Conservation (phyloP, 2,797 vertebrate genomes). For the Onychomys leucogaster region DNA sequence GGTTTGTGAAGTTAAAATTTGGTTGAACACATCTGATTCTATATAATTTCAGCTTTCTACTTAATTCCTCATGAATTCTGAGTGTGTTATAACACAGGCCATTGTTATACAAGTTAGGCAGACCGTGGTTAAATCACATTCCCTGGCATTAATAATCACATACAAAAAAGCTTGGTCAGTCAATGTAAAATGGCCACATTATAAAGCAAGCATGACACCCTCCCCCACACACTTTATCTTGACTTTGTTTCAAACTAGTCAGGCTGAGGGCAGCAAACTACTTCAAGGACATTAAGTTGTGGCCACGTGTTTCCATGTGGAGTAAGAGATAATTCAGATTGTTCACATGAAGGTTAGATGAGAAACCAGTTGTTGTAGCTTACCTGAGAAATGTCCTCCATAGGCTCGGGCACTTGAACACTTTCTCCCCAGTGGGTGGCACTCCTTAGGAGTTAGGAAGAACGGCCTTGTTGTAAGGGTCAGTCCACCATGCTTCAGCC, state of each 20-base stretch:
- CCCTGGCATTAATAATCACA: slow-evolving; percentile 32
- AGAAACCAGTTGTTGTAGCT: not conserved
- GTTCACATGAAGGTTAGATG: not conserved
- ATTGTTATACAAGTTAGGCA: not conserved
- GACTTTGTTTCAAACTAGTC: slow-evolving; percentile 4
- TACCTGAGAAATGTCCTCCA: not conserved
- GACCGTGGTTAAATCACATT: not conserved
- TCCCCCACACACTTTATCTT: not conserved
- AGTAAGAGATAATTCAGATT: not conserved
- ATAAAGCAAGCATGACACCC: not conserved
- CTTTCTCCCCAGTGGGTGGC: too few relatives aligned
- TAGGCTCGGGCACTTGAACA: not conserved
- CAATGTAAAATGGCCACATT: not conserved
- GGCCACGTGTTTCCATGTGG: not conserved
- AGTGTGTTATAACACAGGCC: not conserved
- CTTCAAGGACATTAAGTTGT: not conserved
- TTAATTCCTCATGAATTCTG: not conserved
- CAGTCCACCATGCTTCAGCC: too few relatives aligned
- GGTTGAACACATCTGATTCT: not conserved
- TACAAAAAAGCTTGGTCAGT: not conserved
- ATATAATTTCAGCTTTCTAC: not conserved
- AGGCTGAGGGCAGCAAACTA: not conserved
- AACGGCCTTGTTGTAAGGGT: not conserved
- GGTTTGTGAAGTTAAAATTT: not conserved
- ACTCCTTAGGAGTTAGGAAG: not conserved